Evolutionary conservation across 1,140 invertebrate species (phyloP).

Genomic region (Chrysomallon squamiferum): DNA sequence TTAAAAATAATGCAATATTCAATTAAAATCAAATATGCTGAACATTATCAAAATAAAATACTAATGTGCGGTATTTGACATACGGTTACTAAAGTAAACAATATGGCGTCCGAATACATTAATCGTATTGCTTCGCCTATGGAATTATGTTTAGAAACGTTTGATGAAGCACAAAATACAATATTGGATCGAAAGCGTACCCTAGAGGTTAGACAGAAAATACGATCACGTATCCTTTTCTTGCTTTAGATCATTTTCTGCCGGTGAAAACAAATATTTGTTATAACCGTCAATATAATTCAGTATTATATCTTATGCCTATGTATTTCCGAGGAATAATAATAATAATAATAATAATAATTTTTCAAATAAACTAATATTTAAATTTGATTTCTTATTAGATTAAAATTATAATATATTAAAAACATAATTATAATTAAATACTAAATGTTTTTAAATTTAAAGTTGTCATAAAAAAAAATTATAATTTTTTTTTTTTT

Average conservation of each 20-base stretch:
- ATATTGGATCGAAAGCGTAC: constrained; percentile 38
- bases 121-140: constrained; percentile 57
- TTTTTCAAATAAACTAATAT: not conserved
- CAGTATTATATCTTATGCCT: not conserved
- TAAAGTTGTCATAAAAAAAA: no score
- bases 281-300: constrained; percentile 9
- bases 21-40: not conserved
- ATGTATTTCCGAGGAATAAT: not conserved
- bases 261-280: constrained; percentile 3
- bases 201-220: constrained; percentile 41
- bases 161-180: constrained; percentile 38
- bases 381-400: not conserved
- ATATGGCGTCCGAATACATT: constrained; percentile 45
- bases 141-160: constrained; percentile 51
- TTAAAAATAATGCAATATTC: not conserved
- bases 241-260: not conserved
- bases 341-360: not conserved
- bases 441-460: no score
- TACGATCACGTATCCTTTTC: constrained; percentile 55
- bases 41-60: no score
- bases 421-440: no score
- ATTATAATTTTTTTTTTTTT: no score
- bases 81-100: constrained; percentile 16
- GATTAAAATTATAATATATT: not conserved
- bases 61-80: no score